These are phyloP conservation scores for Anas capensis DNA, from an alignment of 2,797 vertebrate species.

Conservation along the genomic window DNA sequence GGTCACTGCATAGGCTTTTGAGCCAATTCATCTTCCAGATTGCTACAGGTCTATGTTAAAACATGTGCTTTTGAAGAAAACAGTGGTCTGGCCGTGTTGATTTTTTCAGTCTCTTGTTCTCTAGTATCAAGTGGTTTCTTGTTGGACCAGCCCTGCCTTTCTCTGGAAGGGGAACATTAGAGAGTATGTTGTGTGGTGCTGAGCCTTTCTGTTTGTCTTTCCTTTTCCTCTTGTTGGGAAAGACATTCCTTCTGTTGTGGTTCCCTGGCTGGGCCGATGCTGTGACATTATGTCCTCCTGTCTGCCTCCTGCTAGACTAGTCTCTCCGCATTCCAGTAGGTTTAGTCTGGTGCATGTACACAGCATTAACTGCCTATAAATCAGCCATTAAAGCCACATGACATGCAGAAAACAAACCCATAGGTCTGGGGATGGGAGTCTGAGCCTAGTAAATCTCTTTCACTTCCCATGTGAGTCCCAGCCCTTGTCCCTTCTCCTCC, in stretches of 20 bases:
- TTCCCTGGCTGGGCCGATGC: conserved; percentile 41
- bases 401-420: neutral
- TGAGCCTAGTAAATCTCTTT: neutral
- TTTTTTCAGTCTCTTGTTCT: neutral
- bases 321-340: conserved; percentile 57
- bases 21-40: neutral
- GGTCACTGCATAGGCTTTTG: neutral
- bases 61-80: neutral
- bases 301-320: conserved; percentile 47
- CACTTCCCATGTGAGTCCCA: neutral
- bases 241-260: conserved; percentile 53
- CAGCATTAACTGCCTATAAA: conserved; percentile 24
- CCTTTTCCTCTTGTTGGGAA: conserved; percentile 18
- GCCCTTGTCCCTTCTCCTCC: neutral
- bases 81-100: neutral
- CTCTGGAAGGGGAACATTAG: neutral
- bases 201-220: conserved; percentile 49
- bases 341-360: conserved; percentile 45
- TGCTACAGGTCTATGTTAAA: neutral
- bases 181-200: neutral
- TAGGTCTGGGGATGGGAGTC: neutral
- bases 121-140: neutral
- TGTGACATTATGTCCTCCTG: conserved; percentile 36
- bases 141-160: neutral
- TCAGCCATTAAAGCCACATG: conserved; percentile 30